Conservation (phyloP, 2,113 vertebrate species). For the Setophaga petechia region DNA sequence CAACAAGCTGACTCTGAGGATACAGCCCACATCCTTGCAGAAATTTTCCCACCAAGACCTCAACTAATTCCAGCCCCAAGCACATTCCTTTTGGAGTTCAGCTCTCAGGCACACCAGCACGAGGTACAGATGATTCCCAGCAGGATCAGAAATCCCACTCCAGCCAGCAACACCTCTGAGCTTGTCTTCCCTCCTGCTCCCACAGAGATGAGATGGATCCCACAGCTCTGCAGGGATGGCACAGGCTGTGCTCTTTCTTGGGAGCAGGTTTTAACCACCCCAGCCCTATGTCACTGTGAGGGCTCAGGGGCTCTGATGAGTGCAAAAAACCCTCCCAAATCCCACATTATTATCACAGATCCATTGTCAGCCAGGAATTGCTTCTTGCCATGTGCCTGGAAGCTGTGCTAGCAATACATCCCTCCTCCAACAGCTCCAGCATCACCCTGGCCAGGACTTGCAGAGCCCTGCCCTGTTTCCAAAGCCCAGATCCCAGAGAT, state of each 20-base stretch:
- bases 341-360: neutral
- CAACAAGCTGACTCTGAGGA: neutral
- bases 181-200: neutral
- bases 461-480: neutral
- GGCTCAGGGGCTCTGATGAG: neutral
- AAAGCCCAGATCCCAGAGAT: neutral
- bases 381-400: neutral
- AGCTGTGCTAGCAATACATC: neutral
- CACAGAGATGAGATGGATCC: neutral
- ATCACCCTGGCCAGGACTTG: neutral
- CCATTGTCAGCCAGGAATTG: neutral
- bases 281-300: neutral
- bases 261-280: neutral
- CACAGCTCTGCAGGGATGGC: neutral
- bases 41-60: neutral
- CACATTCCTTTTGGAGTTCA: neutral
- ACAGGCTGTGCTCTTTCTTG: rapidly evolving
- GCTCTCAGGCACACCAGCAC: neutral
- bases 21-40: neutral
- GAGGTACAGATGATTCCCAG: neutral
- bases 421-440: neutral
- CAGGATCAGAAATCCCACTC: neutral
- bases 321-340: neutral
- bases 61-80: neutral
- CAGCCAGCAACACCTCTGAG: neutral